phyloP scores from a whole-genome alignment of 2,113 vertebrate species.

The Pungitius pungitius region DNA sequence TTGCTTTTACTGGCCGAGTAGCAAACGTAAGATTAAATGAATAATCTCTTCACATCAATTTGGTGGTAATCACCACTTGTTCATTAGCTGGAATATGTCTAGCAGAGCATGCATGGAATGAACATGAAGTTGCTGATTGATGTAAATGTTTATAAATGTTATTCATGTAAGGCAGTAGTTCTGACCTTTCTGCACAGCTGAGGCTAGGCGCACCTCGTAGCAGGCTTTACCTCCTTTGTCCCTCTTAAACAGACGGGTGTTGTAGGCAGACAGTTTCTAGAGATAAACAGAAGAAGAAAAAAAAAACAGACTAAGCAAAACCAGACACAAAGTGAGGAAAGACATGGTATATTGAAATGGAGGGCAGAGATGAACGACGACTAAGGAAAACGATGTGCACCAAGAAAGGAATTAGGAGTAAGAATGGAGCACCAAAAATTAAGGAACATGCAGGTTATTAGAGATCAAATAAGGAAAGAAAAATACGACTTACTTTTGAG shows the following conservation, averaged over 20 bases:
- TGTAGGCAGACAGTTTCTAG: conserved; percentile 91
- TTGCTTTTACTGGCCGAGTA: neutral
- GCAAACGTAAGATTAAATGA: neutral
- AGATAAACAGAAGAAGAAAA: conserved; percentile 39
- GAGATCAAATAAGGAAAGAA: neutral
- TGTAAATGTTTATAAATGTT: neutral
- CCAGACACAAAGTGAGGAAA: neutral
- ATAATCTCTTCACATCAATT: neutral
- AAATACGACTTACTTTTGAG: conserved; percentile 80
- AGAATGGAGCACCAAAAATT: neutral
- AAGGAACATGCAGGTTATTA: neutral
- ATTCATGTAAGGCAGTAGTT: neutral
- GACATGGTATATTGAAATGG: neutral
- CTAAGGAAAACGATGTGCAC: neutral
- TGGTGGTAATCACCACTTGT: neutral
- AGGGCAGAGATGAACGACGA: neutral
- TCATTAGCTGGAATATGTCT: neutral
- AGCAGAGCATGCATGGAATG: neutral
- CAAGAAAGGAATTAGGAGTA: neutral
- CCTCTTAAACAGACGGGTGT: conserved; percentile 90
- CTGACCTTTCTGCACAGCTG: conserved; percentile 85
- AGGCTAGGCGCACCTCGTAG: conserved; percentile 92
- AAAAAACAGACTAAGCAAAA: neutral
- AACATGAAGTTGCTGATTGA: neutral
- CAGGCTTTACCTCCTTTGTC: conserved; percentile 70